Percentiles rank a stretch among this genome's conserved stretches.
These are phyloP conservation scores for Epinotia brunnichana DNA, from an alignment of 2,888 invertebrate species.

Conservation along the genomic window DNA sequence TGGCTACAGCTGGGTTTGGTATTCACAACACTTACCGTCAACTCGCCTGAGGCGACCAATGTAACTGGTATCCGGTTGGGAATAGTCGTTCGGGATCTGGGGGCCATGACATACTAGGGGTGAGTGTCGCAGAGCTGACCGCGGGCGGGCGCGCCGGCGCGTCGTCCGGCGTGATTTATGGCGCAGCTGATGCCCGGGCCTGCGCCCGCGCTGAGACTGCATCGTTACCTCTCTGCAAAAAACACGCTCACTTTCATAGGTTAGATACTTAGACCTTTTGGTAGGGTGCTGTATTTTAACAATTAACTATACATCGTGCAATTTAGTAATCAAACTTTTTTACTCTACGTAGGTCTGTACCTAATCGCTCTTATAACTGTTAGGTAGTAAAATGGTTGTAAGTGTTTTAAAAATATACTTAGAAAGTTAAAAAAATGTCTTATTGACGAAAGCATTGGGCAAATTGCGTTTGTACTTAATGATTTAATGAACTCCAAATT, in stretches of 20 bases:
- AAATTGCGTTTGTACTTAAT: too few species aligned
- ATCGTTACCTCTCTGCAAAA: constrained; percentile 49
- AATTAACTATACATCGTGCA: not conserved
- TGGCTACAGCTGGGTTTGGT: not conserved
- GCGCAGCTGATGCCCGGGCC: constrained; percentile 41
- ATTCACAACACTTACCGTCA: not conserved
- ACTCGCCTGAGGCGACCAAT: not conserved
- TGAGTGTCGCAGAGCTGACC: not conserved
- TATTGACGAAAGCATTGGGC: too few species aligned
- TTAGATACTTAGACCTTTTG: constrained; percentile 57
- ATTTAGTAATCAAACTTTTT: not conserved
- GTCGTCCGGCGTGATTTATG: constrained; percentile 61
- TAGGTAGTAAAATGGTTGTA: too few species aligned
- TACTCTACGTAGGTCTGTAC: not conserved
- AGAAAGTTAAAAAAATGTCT: too few species aligned
- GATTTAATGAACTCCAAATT: too few species aligned
- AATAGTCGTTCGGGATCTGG: not conserved
- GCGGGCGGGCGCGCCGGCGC: not conserved
- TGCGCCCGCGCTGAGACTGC: constrained; percentile 32
- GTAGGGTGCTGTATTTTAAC: constrained; percentile 49
- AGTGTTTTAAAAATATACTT: too few species aligned
- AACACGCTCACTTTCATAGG: constrained; percentile 69
- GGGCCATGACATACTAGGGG: not conserved
- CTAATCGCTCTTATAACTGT: too few species aligned
- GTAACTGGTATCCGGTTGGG: not conserved